Evolutionary conservation across 2,888 invertebrate genomes (phyloP).

Genomic region (Drosophila demipolita): DNA sequence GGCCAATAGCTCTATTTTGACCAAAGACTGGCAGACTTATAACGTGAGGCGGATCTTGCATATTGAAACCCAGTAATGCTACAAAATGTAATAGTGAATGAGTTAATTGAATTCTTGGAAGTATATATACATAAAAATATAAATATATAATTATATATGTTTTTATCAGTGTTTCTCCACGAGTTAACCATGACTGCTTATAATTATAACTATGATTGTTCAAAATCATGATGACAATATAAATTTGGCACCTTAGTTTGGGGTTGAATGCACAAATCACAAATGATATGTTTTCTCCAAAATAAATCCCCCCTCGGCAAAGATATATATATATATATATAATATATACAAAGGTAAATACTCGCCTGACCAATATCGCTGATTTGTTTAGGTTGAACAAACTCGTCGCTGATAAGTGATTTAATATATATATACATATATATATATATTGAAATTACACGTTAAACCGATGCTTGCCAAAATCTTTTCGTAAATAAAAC

Average conservation of each 20-base stretch:
- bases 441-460: neutral
- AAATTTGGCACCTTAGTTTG: neutral
- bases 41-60: neutral
- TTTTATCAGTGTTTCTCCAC: neutral
- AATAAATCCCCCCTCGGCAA: neutral
- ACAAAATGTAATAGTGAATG: neutral
- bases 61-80: no score
- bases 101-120: neutral
- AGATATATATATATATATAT: neutral
- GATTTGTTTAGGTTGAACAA: constrained; percentile 5
- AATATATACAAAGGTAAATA: neutral
- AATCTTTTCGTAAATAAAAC: constrained; percentile 1
- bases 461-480: constrained; percentile 7
- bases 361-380: constrained; percentile 18
- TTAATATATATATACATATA: neutral
- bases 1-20: constrained; percentile 6
- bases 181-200: constrained; percentile 15
- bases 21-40: constrained; percentile 14
- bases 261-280: constrained; percentile 21
- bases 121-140: neutral
- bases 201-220: constrained; percentile 2
- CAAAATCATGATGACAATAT: no score
- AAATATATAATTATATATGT: neutral
- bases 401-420: constrained; percentile 21
- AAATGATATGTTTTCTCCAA: neutral